phyloP scores from a whole-genome alignment of 2,797 vertebrate species.

The Myotis daubentonii region DNA sequence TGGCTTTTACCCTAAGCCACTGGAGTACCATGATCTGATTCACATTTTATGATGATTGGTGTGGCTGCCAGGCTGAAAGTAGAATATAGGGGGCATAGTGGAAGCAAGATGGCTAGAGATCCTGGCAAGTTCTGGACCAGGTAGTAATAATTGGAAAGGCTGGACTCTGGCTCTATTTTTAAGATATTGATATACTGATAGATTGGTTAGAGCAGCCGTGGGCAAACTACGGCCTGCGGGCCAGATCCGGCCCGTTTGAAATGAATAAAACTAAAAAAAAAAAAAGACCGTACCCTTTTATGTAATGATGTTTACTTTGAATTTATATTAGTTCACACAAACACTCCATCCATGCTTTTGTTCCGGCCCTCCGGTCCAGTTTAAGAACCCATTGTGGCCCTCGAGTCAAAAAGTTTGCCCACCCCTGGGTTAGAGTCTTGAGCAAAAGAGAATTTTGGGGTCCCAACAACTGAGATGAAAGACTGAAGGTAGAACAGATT shows the following conservation, averaged over 20 bases:
- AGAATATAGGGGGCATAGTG: neutral
- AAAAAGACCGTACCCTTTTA: no score
- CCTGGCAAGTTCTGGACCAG: neutral
- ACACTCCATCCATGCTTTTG: no score
- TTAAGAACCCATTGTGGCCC: no score
- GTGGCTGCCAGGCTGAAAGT: neutral
- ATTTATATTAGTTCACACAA: no score
- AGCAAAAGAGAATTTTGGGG: neutral
- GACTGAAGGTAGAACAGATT: neutral
- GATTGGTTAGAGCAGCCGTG: neutral
- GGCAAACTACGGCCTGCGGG: no score
- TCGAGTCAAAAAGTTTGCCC: no score
- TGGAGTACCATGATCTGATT: neutral
- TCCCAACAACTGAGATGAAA: neutral
- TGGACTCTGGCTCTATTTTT: neutral
- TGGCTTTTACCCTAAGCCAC: neutral
- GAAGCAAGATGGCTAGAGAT: neutral
- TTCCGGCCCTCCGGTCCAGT: no score
- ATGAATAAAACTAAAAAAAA: no score
- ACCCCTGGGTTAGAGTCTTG: neutral
- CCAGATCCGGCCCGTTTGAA: no score
- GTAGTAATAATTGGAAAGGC: neutral
- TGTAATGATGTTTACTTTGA: no score
- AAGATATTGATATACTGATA: neutral
- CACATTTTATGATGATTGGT: neutral